Evolutionary conservation across 1,140 invertebrate genomes (phyloP).

Genomic region (Trichonephila clavipes): DNA sequence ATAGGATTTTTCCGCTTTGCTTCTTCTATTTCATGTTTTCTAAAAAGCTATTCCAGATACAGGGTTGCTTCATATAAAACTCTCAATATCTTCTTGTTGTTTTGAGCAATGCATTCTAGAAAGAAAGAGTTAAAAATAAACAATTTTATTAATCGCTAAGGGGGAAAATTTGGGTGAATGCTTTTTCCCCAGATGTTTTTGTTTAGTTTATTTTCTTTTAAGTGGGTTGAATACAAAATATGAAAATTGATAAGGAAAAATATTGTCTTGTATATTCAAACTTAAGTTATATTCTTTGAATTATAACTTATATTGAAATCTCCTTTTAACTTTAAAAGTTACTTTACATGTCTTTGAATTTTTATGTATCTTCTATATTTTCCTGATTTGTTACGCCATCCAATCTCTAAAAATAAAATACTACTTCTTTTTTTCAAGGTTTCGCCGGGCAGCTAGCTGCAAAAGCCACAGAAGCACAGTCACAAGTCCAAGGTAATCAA

Average conservation of each 20-base stretch:
- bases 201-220: neutral
- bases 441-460: conserved; percentile 61
- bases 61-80: too few species aligned
- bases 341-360: neutral
- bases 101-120: too few species aligned
- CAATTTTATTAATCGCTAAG: too few species aligned
- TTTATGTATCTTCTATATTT: neutral
- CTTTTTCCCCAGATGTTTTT: too few species aligned
- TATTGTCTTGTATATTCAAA: neutral
- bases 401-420: neutral
- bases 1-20: too few species aligned
- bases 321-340: neutral
- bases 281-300: neutral
- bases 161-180: too few species aligned
- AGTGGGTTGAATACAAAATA: neutral
- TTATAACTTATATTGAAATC: too few species aligned
- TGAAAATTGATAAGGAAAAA: neutral
- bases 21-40: too few species aligned
- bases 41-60: too few species aligned
- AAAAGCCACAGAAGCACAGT: conserved; percentile 62
- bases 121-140: too few species aligned
- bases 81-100: too few species aligned
- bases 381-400: neutral
- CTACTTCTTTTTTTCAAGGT: neutral
- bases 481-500: conserved; percentile 62